Base-by-base conservation (phyloP, 2,113 vertebrate species). In the Donacobius atricapilla region DNA sequence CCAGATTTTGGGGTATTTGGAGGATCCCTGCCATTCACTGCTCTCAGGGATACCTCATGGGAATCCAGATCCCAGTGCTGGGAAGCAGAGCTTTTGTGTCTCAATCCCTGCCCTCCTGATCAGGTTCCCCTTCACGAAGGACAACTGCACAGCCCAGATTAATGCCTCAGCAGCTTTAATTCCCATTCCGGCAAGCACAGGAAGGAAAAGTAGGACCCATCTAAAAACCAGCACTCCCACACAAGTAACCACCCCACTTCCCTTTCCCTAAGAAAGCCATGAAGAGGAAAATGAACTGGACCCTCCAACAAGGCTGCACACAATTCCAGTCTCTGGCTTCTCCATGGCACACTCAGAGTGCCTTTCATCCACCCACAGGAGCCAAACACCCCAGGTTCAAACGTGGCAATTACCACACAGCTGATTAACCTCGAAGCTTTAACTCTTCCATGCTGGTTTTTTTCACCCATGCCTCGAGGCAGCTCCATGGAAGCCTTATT, bases 11-110 rank as follows among this genome's bases (percentile, higher is more conserved):
- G 56, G 42, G 14, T 30, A 45, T 35, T 31, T 42, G 18, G 17
- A 8, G 23, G 33, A 51, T 51, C 31, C 28, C n/a, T 27, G 19
- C 16, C 45, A 77, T 30, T 27, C 16, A 13, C 6, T 27, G 48
- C 44, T 83, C 24, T 35, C 68, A 40, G 47, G 11, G 25, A 33
- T 37, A 45, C 21, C 31, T 50, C 72, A 30, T 30, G 13, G 15
- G 25, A 77, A 57, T 3, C 9, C 3, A 2, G 31, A 48, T 50
- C 16, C 44, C 33, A 7, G 1, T 0, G 15, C 39, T 39, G 35
- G 47, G 66, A 78, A 88, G 63, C 13, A 19, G 3, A 65, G 18
- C 0, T 0, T 31, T 23, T 18, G 33, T 40, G 57, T 83, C 66
- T 66, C 79, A 54, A 5, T 50, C 80, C n/a, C 42, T 50, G 60